phyloP scores from a whole-genome alignment of 37 sponge, comb jelly and placozoan species.

The Chondrosia reniformis region DNA sequence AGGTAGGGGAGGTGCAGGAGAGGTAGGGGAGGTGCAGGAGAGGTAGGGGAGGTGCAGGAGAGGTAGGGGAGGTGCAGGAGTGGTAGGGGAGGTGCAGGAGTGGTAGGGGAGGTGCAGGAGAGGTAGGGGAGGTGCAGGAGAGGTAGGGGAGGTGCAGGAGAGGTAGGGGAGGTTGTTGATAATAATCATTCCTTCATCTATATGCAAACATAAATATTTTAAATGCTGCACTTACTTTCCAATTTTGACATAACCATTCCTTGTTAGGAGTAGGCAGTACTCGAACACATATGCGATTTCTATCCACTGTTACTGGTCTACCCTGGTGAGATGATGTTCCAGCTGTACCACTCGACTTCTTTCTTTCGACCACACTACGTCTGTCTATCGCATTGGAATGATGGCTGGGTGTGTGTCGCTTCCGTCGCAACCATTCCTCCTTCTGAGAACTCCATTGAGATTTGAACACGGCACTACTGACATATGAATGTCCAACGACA shows the following conservation, averaged over 20 bases:
- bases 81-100: no score
- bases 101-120: no score
- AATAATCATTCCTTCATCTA: not conserved
- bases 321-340: not conserved
- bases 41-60: no score
- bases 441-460: conserved; percentile 4
- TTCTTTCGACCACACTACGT: not conserved
- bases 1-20: no score
- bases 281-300: not conserved
- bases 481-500: not conserved
- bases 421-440: not conserved
- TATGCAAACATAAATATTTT: no score
- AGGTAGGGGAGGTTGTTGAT: not conserved
- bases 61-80: no score
- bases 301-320: not conserved
- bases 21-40: no score
- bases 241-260: not conserved
- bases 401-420: not conserved
- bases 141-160: not conserved
- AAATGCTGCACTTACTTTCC: not conserved
- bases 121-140: no score
- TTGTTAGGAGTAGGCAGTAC: not conserved
- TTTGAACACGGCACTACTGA: conserved; percentile 4
- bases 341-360: not conserved
- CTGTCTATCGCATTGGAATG: not conserved